Percentiles rank a stretch among this genome's conserved stretches.
These are phyloP conservation scores for Augochlora pura DNA, from an alignment of 1,140 invertebrate species.

Conservation along the genomic window DNA sequence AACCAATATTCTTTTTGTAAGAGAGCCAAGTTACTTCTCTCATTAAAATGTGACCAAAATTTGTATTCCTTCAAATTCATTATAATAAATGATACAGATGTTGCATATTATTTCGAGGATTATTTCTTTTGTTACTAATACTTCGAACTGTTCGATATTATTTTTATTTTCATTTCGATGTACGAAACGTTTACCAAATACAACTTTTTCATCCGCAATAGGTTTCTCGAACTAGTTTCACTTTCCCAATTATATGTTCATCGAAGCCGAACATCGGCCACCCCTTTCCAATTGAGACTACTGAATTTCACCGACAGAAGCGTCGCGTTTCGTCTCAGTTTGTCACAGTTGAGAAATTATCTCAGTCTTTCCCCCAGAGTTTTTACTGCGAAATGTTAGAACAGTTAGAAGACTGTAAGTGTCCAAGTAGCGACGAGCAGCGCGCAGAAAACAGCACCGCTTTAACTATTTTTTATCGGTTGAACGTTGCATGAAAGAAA, in stretches of 20 bases:
- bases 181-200: background rate
- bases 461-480: background rate
- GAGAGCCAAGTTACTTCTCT: no score
- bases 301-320: constrained; percentile 22
- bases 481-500: background rate
- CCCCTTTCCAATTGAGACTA: constrained; percentile 9
- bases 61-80: no score
- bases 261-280: constrained; percentile 11
- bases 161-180: no score
- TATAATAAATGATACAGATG: no score
- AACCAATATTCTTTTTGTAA: no score
- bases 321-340: no score
- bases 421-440: background rate
- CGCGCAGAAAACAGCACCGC: background rate
- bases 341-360: background rate
- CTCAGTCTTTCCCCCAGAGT: background rate
- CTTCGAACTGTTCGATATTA: no score
- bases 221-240: background rate
- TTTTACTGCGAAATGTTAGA: background rate
- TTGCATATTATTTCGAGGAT: no score
- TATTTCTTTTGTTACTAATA: no score
- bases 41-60: no score
- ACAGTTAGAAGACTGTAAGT: no score
- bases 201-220: background rate
- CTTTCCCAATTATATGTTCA: constrained; percentile 3